phyloP scores from a whole-genome alignment of 2,113 vertebrate genomes.

The Dissostichus mawsoni region DNA sequence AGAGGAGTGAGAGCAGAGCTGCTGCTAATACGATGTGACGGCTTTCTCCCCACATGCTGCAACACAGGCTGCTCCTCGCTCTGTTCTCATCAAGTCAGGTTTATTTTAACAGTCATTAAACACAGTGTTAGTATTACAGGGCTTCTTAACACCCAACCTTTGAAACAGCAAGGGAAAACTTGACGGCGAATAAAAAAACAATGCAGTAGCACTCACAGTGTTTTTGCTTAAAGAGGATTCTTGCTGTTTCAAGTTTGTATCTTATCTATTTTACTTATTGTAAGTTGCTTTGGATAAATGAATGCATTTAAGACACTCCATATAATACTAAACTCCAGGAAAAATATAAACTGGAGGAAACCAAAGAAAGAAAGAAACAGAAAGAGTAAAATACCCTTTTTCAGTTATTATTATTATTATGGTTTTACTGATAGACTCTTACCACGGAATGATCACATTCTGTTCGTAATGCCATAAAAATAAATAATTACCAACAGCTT shows the following conservation, averaged over 20 bases:
- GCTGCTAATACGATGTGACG: slow-evolving; percentile 42
- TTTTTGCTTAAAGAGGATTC: no score
- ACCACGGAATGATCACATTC: background rate
- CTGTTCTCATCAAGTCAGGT: background rate
- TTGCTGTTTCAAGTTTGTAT: no score
- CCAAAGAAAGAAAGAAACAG: no score
- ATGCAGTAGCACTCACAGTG: no score
- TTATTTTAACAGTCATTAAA: background rate
- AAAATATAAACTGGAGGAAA: no score
- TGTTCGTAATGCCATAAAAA: background rate
- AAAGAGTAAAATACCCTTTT: no score
- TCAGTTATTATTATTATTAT: no score
- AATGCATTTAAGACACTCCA: no score
- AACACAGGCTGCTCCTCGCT: background rate
- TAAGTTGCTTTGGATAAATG: no score
- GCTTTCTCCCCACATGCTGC: slow-evolving; percentile 32
- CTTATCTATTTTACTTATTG: no score
- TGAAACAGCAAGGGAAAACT: background rate
- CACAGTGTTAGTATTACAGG: background rate
- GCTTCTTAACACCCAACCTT: background rate
- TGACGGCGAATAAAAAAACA: background rate
- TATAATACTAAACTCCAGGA: no score
- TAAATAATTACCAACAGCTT: background rate
- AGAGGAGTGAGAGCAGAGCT: slow-evolving; percentile 32
- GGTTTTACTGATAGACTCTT: background rate